Conservation (phyloP, 2,113 vertebrate genomes). For the Corythoichthys haematopterus region DNA sequence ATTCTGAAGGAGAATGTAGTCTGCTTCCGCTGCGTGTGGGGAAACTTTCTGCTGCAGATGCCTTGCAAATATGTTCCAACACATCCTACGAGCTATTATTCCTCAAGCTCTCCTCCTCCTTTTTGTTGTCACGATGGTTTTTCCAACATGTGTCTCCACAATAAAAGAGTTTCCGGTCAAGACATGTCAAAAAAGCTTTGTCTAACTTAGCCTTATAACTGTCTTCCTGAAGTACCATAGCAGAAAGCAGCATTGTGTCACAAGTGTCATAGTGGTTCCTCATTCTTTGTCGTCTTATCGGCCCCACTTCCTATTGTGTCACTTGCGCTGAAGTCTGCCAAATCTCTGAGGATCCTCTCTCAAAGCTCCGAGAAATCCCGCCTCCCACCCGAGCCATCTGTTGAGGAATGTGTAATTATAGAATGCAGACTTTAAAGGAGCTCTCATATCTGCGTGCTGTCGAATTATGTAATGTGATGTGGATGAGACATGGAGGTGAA, state of each 20-base stretch:
- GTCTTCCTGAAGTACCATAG: background rate
- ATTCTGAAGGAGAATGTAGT: constrained; percentile 12
- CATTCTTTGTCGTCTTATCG: constrained; percentile 1
- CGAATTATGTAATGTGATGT: constrained; percentile 39
- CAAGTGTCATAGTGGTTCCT: background rate
- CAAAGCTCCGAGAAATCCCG: constrained; percentile 48
- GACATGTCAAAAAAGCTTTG: background rate
- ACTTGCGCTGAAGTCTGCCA: constrained; percentile 19
- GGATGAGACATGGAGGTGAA: constrained; percentile 20
- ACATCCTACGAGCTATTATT: constrained; percentile 11
- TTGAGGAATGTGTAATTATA: constrained; percentile 48
- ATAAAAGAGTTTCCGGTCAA: background rate
- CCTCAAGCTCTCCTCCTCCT: constrained; percentile 5
- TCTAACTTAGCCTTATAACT: background rate
- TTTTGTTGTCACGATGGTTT: background rate
- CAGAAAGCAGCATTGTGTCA: background rate
- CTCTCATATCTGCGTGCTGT: constrained; percentile 36
- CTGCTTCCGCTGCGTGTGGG: constrained; percentile 1
- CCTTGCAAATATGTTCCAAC: constrained; percentile 33
- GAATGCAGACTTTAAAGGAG: constrained; percentile 32
- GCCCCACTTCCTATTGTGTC: constrained; percentile 5
- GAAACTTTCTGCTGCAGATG: constrained; percentile 6
- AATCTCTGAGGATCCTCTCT: constrained; percentile 53
- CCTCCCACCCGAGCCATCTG: constrained; percentile 56
- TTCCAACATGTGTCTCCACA: constrained; percentile 8